Evolutionary conservation across 2,797 vertebrate genomes (phyloP).

Genomic region (Selene dorsalis): DNA sequence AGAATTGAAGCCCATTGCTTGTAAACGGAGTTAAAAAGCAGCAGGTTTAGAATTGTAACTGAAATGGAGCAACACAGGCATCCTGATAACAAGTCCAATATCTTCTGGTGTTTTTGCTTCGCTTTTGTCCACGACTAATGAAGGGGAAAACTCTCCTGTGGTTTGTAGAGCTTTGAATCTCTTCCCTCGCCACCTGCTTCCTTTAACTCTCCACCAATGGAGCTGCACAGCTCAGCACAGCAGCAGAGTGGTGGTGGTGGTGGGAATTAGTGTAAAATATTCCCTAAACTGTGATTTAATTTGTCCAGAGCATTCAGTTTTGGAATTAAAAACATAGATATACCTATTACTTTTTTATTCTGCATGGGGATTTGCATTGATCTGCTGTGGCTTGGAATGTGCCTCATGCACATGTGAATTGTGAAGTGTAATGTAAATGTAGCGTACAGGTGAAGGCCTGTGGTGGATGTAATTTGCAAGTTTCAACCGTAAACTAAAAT

Average conservation of each 20-base stretch:
- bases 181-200: slow-evolving; percentile 10
- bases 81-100: not conserved
- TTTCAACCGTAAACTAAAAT: not conserved
- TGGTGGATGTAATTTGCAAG: not conserved
- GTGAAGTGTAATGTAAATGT: not conserved
- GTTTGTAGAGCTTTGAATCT: slow-evolving; percentile 29
- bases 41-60: not conserved
- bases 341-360: not conserved
- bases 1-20: not conserved
- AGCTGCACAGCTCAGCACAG: not conserved
- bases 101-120: slow-evolving; percentile 41
- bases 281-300: not conserved
- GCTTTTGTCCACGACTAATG: slow-evolving; percentile 18
- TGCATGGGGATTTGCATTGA: not conserved
- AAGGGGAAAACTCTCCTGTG: slow-evolving; percentile 6
- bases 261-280: not conserved
- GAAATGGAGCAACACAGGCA: not conserved
- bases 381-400: not conserved
- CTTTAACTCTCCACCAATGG: not conserved
- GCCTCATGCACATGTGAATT: too few relatives aligned
- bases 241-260: not conserved
- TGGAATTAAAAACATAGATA: not conserved
- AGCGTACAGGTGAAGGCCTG: not conserved
- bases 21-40: not conserved
- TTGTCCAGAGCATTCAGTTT: not conserved